Conservation (phyloP, 2,888 invertebrate genomes). For the Polydrusus cervinus region DNA sequence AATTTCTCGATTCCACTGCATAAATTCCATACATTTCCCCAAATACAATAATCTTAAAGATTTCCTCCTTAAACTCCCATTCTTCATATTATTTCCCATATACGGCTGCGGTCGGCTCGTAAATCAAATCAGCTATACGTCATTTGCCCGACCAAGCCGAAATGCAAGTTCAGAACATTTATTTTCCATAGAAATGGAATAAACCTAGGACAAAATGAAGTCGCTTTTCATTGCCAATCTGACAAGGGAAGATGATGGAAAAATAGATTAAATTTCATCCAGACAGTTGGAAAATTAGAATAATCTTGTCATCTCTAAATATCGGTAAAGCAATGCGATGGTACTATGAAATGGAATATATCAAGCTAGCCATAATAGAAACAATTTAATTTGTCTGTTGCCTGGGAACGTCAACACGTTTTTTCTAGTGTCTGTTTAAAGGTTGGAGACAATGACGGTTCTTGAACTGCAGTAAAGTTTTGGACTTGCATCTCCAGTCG, state of each 20-base stretch:
- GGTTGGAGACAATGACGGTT: no score
- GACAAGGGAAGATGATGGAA: background rate
- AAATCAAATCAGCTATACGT: slow-evolving; percentile 33
- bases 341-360: no score
- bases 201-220: background rate
- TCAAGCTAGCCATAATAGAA: no score
- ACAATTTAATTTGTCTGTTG: no score
- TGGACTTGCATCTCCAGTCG: no score
- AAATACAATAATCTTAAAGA: slow-evolving; percentile 29
- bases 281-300: slow-evolving; percentile 1
- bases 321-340: no score
- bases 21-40: slow-evolving; percentile 7
- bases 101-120: slow-evolving; percentile 4
- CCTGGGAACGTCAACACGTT: no score
- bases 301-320: background rate
- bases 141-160: slow-evolving; percentile 16
- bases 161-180: slow-evolving; percentile 31
- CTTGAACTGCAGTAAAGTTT: no score
- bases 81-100: slow-evolving; percentile 18
- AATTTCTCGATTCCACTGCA: background rate
- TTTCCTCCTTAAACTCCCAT: slow-evolving; percentile 30
- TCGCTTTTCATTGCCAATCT: slow-evolving; percentile 19
- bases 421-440: no score
- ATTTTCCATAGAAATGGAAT: slow-evolving; percentile 22
- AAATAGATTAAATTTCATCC: background rate